Base-by-base conservation (phyloP, 2,888 invertebrate species). In the Agriopis leucophaearia region DNA sequence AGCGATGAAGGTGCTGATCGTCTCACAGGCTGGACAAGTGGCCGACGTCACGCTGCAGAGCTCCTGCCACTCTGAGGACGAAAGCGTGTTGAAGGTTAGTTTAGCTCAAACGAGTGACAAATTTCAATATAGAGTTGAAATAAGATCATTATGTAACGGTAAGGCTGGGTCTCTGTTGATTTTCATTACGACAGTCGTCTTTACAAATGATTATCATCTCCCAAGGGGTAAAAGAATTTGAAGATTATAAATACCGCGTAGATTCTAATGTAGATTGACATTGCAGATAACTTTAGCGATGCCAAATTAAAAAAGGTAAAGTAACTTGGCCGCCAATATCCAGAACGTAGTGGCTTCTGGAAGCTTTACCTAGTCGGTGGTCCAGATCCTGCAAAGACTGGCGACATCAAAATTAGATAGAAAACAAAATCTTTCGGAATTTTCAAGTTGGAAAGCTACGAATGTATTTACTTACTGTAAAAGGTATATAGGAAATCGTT, bases 41-140 rank as follows among this genome's bases (percentile, higher is more conserved):
- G 98, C 98, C 68, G 99, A 99, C 90, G 98, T 99, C 77, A 99
- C 99, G 27, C 94, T 98, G 71, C 98, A 98, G 88, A 97, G 98
- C 75, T 98, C 98, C 67, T 99, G 99, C 87, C 97, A 98, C 86
- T 98, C 99, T 6, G 97, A 98, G 81, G 99, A 99, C 87, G 98
- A 98, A 88, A 98, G 98, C 83, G 98, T 99, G 38, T 95, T 99
- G 66, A 99, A 99, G 96, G 99, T 99, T 94, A 86, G 76, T 64
- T 9, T 18, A 45, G 16, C 13, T 8, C 8, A 27, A 45, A 45
- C 6, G 4, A 9, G 10, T 6, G 42, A 13, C 10, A 12, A 42
- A 42, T 10, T 1, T 42, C 8, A 47, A 38, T 38, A 9, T 38
- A 38, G 9, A 18, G 15, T 8, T 47, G 6, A 15, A 45, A 45